These are phyloP conservation scores for Amphipyra tragopoginis DNA, from an alignment of 2,888 invertebrate genomes.

Conservation along the genomic window DNA sequence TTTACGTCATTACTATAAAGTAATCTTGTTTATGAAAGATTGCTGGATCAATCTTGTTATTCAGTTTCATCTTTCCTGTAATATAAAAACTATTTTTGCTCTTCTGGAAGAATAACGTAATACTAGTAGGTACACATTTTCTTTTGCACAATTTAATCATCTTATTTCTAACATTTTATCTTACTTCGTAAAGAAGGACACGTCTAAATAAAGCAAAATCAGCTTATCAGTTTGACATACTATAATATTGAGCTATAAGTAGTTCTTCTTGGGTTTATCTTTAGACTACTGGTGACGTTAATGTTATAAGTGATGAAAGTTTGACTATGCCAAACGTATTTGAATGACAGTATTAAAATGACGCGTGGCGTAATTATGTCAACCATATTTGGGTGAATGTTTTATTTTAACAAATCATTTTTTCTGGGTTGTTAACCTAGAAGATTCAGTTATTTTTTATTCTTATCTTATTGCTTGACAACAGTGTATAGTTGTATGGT, in stretches of 20 bases:
- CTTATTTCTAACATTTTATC: not conserved
- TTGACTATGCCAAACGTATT: conserved; percentile 25
- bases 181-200: not conserved
- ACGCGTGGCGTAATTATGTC: not conserved
- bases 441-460: too few species aligned
- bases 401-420: too few species aligned
- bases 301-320: conserved; percentile 23
- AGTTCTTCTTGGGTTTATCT: conserved; percentile 10
- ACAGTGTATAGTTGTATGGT: too few species aligned
- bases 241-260: conserved; percentile 3
- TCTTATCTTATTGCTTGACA: too few species aligned
- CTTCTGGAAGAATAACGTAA: not conserved
- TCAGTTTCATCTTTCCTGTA: not conserved
- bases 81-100: not conserved
- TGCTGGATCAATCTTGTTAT: too few species aligned
- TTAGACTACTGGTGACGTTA: conserved; percentile 31
- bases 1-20: too few species aligned
- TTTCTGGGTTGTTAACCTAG: too few species aligned
- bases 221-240: not conserved
- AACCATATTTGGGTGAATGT: not conserved
- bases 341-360: conserved; percentile 11
- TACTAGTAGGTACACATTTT: not conserved
- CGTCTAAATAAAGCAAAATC: not conserved
- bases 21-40: too few species aligned
- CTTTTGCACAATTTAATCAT: not conserved